phyloP scores from a whole-genome alignment of 2,113 vertebrate genomes.

The Sceloporus tristichus region DNA sequence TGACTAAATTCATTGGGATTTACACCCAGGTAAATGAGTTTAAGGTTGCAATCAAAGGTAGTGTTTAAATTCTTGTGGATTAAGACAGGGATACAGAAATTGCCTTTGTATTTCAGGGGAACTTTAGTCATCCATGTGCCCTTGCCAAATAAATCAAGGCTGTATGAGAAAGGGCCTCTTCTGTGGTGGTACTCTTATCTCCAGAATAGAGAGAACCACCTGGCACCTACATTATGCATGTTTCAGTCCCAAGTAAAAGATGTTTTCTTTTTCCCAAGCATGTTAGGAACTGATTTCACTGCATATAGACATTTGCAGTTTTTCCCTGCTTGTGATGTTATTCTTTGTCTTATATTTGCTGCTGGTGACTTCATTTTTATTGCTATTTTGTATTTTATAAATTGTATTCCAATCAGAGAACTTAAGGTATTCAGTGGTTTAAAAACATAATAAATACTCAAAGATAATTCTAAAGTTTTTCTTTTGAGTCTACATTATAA shows the following conservation, averaged over 20 bases:
- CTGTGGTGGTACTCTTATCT: background rate
- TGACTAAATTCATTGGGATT: no score
- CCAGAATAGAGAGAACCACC: background rate
- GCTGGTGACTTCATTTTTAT: background rate
- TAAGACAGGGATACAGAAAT: slow-evolving; percentile 51
- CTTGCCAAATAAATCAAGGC: background rate
- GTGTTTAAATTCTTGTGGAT: slow-evolving; percentile 19
- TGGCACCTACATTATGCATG: background rate
- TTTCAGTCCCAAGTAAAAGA: background rate
- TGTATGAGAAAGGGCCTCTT: no score
- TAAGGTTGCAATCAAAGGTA: no score
- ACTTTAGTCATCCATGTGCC: slow-evolving; percentile 34
- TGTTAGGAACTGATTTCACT: background rate
- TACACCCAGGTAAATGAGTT: no score
- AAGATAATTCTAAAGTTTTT: background rate
- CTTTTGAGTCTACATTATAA: slow-evolving; percentile 41
- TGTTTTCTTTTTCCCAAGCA: background rate
- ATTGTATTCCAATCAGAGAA: background rate
- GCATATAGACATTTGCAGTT: background rate
- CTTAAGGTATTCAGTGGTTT: background rate
- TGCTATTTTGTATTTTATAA: background rate
- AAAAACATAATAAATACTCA: background rate
- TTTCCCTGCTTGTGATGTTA: background rate
- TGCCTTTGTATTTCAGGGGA: slow-evolving; percentile 39
- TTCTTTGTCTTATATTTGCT: background rate